These are phyloP conservation scores for Polyergus mexicanus DNA, from an alignment of 1,140 invertebrate genomes.

Conservation along the genomic window DNA sequence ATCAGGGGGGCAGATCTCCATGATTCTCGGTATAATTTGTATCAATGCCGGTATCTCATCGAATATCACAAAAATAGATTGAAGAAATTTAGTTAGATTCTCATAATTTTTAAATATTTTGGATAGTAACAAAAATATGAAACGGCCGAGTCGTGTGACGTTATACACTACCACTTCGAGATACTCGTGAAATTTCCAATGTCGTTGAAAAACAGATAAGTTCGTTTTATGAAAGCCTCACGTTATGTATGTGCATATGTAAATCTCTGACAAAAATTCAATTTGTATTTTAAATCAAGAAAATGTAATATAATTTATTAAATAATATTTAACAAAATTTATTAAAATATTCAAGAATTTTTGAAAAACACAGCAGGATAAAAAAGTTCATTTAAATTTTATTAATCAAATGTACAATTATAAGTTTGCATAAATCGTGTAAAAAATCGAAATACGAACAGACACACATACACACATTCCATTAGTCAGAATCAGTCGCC, in stretches of 20 bases:
- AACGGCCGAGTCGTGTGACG: slow-evolving; percentile 12
- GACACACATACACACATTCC: slow-evolving; percentile 4
- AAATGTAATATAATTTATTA: slow-evolving; percentile 12
- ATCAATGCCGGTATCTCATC: background rate
- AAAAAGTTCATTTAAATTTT: slow-evolving; percentile 67
- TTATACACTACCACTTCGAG: slow-evolving; percentile 26
- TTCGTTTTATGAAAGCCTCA: slow-evolving; percentile 1
- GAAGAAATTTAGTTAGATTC: slow-evolving; percentile 28
- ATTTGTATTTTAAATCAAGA: background rate
- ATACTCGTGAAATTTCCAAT: background rate
- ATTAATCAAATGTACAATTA: slow-evolving; percentile 59
- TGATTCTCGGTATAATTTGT: slow-evolving; percentile 55
- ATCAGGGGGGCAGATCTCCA: slow-evolving; percentile 79
- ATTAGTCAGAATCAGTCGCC: slow-evolving; percentile 23
- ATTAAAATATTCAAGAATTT: background rate
- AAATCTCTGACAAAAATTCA: background rate
- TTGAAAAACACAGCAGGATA: background rate
- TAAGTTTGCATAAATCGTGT: slow-evolving; percentile 33
- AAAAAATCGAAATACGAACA: slow-evolving; percentile 58
- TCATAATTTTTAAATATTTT: slow-evolving; percentile 26
- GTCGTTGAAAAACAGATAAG: slow-evolving; percentile 2
- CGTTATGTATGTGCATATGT: background rate
- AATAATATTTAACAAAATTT: background rate
- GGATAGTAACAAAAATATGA: background rate
- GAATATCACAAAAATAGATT: slow-evolving; percentile 2